phyloP scores from a whole-genome alignment of 2,113 vertebrate species.

The Pangasianodon hypophthalmus region DNA sequence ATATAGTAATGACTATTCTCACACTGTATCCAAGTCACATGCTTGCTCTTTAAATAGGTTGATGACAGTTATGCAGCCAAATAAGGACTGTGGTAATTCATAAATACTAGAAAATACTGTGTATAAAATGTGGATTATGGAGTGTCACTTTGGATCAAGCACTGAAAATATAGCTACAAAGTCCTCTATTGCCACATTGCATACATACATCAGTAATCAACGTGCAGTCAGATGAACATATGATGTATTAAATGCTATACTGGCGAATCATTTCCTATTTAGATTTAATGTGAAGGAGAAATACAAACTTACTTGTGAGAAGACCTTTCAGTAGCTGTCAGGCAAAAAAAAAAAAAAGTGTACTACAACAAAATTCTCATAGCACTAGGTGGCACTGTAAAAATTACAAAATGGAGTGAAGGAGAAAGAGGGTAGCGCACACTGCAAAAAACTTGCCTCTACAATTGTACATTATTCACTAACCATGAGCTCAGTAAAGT shows the following conservation, averaged over 20 bases:
- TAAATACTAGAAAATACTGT: not conserved
- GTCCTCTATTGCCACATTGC: constrained; percentile 24
- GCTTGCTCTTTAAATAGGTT: not conserved
- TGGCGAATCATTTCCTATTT: not conserved
- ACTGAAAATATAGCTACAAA: constrained; percentile 19
- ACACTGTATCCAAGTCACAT: not conserved
- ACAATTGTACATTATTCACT: not conserved
- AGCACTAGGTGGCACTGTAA: constrained; percentile 49
- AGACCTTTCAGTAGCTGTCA: not conserved
- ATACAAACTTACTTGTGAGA: not conserved
- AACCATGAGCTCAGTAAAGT: not conserved
- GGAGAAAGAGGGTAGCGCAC: not conserved
- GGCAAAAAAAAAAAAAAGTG: no score
- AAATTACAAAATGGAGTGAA: constrained; percentile 20
- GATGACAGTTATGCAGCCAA: not conserved
- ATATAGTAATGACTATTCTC: constrained; percentile 5
- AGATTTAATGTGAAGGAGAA: not conserved
- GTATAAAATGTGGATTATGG: not conserved
- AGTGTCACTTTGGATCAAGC: constrained; percentile 36
- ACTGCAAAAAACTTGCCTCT: not conserved
- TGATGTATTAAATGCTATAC: not conserved
- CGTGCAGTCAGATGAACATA: constrained; percentile 15
- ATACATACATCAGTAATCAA: constrained; percentile 16
- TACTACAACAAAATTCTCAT: not conserved
- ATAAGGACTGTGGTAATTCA: constrained; percentile 7